Evolutionary conservation across 2,888 invertebrate genomes (phyloP).

Genomic region (Drosophila neutralis): DNA sequence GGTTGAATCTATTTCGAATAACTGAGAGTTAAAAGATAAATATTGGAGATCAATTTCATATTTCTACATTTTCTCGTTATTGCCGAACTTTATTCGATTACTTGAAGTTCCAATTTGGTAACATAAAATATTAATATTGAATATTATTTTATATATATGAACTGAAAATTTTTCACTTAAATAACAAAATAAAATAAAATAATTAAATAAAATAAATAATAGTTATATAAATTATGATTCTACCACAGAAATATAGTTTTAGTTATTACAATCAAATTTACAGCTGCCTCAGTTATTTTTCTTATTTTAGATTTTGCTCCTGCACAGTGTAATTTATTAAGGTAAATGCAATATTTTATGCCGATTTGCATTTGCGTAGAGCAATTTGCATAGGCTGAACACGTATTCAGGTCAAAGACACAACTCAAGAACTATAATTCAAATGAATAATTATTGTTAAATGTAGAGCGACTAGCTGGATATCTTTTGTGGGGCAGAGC

Average conservation of each 20-base stretch:
- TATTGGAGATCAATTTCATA: background rate
- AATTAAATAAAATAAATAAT: background rate
- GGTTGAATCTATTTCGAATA: background rate
- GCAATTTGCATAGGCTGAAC: background rate
- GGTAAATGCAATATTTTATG: background rate
- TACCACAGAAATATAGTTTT: background rate
- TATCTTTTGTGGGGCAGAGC: slow-evolving; percentile 8
- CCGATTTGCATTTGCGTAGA: background rate
- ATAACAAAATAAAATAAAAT: background rate
- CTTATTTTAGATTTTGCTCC: background rate
- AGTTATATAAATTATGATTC: background rate
- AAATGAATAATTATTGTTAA: slow-evolving; percentile 12
- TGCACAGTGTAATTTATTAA: background rate
- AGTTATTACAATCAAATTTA: background rate
- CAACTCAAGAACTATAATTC: background rate
- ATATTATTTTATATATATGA: no score
- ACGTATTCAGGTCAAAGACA: background rate
- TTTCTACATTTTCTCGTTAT: no score
- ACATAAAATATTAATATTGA: background rate
- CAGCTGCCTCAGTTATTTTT: background rate
- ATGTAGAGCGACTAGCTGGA: slow-evolving; percentile 1
- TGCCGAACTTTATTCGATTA: background rate
- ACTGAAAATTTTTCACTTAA: no score
- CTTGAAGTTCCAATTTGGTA: background rate
- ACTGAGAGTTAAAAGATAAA: background rate